Percentiles rank a stretch among this genome's conserved stretches.
These are phyloP conservation scores for Taenaris catops DNA, from an alignment of 2,888 invertebrate species.

Conservation along the genomic window DNA sequence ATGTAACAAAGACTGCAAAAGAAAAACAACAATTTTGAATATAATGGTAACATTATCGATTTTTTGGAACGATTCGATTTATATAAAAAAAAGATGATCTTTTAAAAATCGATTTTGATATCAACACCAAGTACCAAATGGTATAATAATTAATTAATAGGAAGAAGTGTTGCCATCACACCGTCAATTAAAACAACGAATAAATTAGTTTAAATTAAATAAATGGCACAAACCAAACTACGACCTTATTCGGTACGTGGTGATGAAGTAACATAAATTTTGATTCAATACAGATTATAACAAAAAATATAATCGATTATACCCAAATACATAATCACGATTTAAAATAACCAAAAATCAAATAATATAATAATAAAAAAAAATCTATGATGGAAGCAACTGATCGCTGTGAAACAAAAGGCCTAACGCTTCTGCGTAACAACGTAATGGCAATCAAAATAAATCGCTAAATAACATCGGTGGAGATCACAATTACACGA, in stretches of 20 bases:
- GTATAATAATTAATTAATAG: conserved; percentile 59
- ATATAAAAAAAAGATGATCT: too few relatives aligned
- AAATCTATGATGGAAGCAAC: conserved; percentile 70
- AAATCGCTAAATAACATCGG: conserved; percentile 78
- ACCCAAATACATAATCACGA: conserved; percentile 53
- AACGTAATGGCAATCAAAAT: conserved; percentile 75
- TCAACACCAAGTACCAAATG: conserved; percentile 74
- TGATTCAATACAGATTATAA: conserved; percentile 47
- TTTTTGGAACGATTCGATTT: conserved; percentile 42
- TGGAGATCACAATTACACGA: conserved; percentile 79
- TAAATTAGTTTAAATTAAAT: conserved; percentile 72
- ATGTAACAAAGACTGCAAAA: conserved; percentile 20
- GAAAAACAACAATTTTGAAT: conserved; percentile 29
- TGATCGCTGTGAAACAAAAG: conserved; percentile 56
- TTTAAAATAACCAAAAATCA: conserved; percentile 54
- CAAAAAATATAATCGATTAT: conserved; percentile 51
- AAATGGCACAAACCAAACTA: conserved; percentile 75
- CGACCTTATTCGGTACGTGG: conserved; percentile 61
- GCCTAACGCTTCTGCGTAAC: conserved; percentile 51
- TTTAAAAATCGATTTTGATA: conserved; percentile 48
- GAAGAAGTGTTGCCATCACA: conserved; percentile 51
- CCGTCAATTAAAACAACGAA: conserved; percentile 48
- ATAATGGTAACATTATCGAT: conserved; percentile 49
- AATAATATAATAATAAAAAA: conserved; percentile 61
- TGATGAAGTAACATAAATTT: conserved; percentile 55